Evolutionary conservation across 2,113 vertebrate genomes (phyloP).

Genomic region (Brachirus orientalis): DNA sequence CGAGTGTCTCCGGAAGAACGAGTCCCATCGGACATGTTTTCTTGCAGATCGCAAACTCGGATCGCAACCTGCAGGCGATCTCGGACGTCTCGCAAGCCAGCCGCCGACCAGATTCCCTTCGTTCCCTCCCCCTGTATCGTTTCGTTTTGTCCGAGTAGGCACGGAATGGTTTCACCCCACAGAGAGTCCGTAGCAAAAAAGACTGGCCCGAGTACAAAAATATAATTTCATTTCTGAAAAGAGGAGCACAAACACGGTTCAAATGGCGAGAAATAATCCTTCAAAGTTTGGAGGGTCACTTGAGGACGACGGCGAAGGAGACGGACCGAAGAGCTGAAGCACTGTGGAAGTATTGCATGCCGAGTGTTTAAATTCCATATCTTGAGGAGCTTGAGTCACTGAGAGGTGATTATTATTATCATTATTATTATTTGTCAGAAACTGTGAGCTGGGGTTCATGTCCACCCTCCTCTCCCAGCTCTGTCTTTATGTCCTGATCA

Average conservation of each 20-base stretch:
- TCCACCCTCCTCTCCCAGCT: not conserved
- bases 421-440: slow-evolving; percentile 22
- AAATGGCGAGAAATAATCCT: slow-evolving; percentile 70
- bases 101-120: slow-evolving; percentile 54
- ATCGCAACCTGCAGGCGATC: no score
- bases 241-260: slow-evolving; percentile 59
- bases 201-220: slow-evolving; percentile 83
- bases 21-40: slow-evolving; percentile 38
- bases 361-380: slow-evolving; percentile 36
- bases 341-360: slow-evolving; percentile 72
- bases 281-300: slow-evolving; percentile 61
- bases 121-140: slow-evolving; percentile 52
- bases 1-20: slow-evolving; percentile 50
- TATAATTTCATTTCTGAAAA: slow-evolving; percentile 77
- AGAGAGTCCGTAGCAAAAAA: slow-evolving; percentile 73
- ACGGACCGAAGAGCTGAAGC: slow-evolving; percentile 41
- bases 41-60: no score
- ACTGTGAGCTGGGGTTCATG: slow-evolving; percentile 21
- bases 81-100: slow-evolving; percentile 17
- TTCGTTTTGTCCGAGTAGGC: slow-evolving; percentile 69
- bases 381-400: slow-evolving; percentile 35
- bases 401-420: slow-evolving; percentile 28
- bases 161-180: slow-evolving; percentile 79
- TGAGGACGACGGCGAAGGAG: slow-evolving; percentile 20
- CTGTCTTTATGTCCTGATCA: slow-evolving; percentile 84